phyloP scores from a whole-genome alignment of 1,140 invertebrate genomes.

The Aethina tumida region DNA sequence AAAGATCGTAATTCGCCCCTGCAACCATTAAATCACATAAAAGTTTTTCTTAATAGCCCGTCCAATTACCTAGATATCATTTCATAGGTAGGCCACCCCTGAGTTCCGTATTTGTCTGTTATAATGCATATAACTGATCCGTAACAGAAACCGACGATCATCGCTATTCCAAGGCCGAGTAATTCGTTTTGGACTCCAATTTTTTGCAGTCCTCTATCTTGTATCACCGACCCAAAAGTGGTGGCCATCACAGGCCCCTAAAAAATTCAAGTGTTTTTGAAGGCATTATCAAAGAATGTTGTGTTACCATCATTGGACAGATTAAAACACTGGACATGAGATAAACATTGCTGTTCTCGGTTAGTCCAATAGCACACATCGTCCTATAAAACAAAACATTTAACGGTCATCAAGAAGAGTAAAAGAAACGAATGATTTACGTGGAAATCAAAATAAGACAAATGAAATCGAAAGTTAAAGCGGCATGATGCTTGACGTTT shows the following conservation, averaged over 20 bases:
- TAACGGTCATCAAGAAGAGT: background rate
- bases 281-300: background rate
- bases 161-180: slow-evolving; percentile 50
- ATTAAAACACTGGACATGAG: slow-evolving; percentile 71
- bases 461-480: slow-evolving; percentile 65
- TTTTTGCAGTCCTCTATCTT: slow-evolving; percentile 48
- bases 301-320: slow-evolving; percentile 62
- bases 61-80: slow-evolving; percentile 51
- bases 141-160: slow-evolving; percentile 57
- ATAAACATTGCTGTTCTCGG: slow-evolving; percentile 66
- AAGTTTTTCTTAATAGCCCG: background rate
- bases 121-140: slow-evolving; percentile 48
- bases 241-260: slow-evolving; percentile 66
- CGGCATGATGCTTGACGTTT: slow-evolving; percentile 51
- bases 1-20: slow-evolving; percentile 53
- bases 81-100: slow-evolving; percentile 55
- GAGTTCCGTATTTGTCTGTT: slow-evolving; percentile 47
- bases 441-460: slow-evolving; percentile 57
- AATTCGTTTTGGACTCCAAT: slow-evolving; percentile 54
- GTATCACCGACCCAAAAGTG: slow-evolving; percentile 60
- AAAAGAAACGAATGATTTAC: slow-evolving; percentile 31
- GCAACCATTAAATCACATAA: slow-evolving; percentile 11
- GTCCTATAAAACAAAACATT: slow-evolving; percentile 26
- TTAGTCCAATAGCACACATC: slow-evolving; percentile 55
- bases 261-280: slow-evolving; percentile 8